phyloP scores from a whole-genome alignment of 1,140 invertebrate species.

The Neodiprion fabricii region DNA sequence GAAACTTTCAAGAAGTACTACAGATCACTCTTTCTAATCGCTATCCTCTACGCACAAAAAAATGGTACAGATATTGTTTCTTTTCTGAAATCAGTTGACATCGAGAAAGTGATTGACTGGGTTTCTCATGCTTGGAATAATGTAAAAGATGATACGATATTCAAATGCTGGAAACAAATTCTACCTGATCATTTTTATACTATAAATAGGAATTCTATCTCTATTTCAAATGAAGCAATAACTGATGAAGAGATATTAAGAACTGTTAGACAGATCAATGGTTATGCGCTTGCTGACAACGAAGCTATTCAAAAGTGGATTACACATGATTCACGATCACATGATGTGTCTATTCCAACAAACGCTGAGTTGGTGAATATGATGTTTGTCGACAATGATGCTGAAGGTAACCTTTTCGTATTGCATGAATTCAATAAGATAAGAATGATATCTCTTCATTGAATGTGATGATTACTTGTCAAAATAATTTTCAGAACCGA shows the following conservation, averaged over 20 bases:
- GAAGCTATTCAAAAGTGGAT: not conserved
- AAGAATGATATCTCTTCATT: not conserved
- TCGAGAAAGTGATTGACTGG: not conserved
- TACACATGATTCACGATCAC: not conserved
- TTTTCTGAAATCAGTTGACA: not conserved
- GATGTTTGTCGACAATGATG: not conserved
- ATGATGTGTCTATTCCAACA: not conserved
- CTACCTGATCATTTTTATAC: not conserved
- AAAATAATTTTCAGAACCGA: not conserved
- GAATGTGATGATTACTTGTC: not conserved
- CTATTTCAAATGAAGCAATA: not conserved
- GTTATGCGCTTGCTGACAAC: not conserved
- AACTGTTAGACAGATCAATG: not conserved
- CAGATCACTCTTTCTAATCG: not conserved
- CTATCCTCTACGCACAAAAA: not conserved
- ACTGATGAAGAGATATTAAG: not conserved
- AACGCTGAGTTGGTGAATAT: not conserved
- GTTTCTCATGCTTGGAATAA: not conserved
- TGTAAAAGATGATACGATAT: not conserved
- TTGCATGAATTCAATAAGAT: not conserved
- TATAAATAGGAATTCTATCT: not conserved
- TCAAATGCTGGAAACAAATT: not conserved
- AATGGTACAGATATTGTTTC: not conserved
- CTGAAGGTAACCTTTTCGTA: not conserved
- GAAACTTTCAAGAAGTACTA: slow-evolving; percentile 31